A percentile compares a stretch with the other conserved stretches of the same genome.
These are phyloP conservation scores for Pseudonaja textilis DNA, from an alignment of 2,113 vertebrate genomes.

Conservation along the genomic window DNA sequence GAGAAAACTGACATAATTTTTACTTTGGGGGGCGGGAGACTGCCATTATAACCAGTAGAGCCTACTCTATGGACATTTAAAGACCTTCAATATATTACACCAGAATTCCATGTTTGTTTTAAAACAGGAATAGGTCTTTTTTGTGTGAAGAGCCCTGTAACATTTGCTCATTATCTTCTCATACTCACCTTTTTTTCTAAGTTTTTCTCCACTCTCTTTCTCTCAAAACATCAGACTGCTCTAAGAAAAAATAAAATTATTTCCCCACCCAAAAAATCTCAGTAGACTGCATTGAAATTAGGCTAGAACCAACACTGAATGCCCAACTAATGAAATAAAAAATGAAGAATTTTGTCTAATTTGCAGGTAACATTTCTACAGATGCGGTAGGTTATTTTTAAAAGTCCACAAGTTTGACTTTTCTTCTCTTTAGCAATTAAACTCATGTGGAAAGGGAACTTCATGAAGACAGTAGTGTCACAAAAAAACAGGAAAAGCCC, in stretches of 20 bases:
- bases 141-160: not conserved
- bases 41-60: not conserved
- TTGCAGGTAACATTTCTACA: not conserved
- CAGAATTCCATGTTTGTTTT: not conserved
- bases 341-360: not conserved
- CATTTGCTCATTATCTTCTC: not conserved
- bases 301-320: not conserved
- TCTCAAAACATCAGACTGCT: not conserved
- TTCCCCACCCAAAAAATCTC: not conserved
- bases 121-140: not conserved
- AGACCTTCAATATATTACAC: not conserved
- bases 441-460: not conserved
- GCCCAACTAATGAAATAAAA: not conserved
- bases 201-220: not conserved
- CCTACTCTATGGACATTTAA: not conserved
- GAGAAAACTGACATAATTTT: not conserved
- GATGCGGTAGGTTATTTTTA: not conserved
- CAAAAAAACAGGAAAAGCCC: too few relatives aligned
- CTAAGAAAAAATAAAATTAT: not conserved
- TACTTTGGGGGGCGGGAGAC: not conserved
- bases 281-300: not conserved
- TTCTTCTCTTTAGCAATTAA: not conserved
- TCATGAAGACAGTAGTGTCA: too few relatives aligned
- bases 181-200: not conserved
- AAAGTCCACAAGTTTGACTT: not conserved